phyloP scores from a whole-genome alignment of 2,888 invertebrate species.

The Drosophila suboccidentalis region DNA sequence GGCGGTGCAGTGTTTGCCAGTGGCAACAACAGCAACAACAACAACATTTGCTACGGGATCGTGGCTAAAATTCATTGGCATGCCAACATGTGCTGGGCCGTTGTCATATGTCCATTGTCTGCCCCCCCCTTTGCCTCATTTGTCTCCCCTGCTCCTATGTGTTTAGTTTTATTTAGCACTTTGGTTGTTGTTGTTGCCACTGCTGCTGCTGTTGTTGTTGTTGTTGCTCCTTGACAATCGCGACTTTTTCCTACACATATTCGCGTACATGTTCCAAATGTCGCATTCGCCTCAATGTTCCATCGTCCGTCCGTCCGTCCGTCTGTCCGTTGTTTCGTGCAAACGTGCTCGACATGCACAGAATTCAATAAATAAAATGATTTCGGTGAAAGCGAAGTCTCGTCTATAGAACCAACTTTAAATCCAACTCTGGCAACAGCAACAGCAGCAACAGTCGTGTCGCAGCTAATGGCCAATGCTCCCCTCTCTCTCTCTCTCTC shows the following conservation, averaged over 20 bases:
- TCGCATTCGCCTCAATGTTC: conserved; percentile 46
- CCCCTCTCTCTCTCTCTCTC: not conserved
- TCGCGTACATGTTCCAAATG: conserved; percentile 64
- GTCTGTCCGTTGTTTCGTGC: conserved; percentile 60
- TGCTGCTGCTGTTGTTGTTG: conserved; percentile 16
- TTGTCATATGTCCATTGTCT: conserved; percentile 52
- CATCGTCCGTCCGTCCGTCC: conserved; percentile 13
- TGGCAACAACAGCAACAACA: not conserved
- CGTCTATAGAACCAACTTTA: conserved; percentile 45
- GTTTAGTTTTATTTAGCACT: conserved; percentile 68
- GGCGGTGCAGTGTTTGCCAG: not conserved
- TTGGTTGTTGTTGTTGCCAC: conserved; percentile 23
- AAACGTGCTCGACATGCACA: conserved; percentile 78
- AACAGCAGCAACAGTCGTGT: conserved; percentile 56
- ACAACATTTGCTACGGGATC: conserved; percentile 38
- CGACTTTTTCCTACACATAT: conserved; percentile 55
- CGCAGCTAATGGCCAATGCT: conserved; percentile 62
- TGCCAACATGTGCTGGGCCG: conserved; percentile 65
- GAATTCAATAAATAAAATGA: conserved; percentile 79
- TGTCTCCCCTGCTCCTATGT: conserved; percentile 1
- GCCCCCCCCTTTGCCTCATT: not conserved
- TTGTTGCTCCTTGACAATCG: conserved; percentile 46
- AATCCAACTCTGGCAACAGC: conserved; percentile 4
- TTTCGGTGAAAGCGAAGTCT: conserved; percentile 75
- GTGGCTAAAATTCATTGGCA: conserved; percentile 67